These are phyloP conservation scores for Steatocranus sp. DNA, from an alignment of 2,797 vertebrate genomes.

Conservation along the genomic window DNA sequence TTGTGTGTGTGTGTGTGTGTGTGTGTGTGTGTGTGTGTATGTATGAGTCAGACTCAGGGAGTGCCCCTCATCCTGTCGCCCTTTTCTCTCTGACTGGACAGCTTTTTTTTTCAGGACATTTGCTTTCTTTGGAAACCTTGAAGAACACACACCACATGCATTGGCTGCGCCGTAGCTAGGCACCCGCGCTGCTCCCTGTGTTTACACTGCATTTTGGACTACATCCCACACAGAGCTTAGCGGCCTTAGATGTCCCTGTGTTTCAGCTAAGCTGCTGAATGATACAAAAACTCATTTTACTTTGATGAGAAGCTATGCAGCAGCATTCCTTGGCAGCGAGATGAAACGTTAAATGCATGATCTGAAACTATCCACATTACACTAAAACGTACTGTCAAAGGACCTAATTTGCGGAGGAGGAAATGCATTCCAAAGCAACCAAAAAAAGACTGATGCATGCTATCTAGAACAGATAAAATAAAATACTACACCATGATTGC, in stretches of 20 bases:
- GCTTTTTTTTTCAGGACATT: not conserved
- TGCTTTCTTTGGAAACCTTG: constrained; percentile 12
- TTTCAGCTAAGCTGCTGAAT: not conserved
- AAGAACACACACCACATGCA: not conserved
- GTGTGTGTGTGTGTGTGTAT: too few relatives aligned
- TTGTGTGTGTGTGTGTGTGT: not conserved
- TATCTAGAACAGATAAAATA: not conserved
- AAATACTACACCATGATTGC: not conserved
- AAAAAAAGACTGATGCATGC: not conserved
- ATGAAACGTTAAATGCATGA: not conserved
- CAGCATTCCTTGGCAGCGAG: not conserved
- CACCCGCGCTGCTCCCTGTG: not conserved
- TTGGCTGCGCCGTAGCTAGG: not conserved
- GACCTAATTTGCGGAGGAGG: not conserved
- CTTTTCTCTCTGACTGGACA: not conserved
- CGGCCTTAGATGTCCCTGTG: not conserved
- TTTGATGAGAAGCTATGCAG: not conserved
- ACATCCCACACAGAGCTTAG: not conserved
- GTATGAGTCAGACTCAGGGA: not conserved
- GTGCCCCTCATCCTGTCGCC: not conserved
- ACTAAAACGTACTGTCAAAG: not conserved
- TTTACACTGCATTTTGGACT: constrained; percentile 14
- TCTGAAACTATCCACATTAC: not conserved
- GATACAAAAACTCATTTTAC: not conserved
- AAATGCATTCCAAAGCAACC: constrained; percentile 11